Percentiles rank a stretch among this genome's conserved stretches.
Evolutionary conservation across 2,888 invertebrate genomes (phyloP).

Genomic region (Cotesia congregata): DNA sequence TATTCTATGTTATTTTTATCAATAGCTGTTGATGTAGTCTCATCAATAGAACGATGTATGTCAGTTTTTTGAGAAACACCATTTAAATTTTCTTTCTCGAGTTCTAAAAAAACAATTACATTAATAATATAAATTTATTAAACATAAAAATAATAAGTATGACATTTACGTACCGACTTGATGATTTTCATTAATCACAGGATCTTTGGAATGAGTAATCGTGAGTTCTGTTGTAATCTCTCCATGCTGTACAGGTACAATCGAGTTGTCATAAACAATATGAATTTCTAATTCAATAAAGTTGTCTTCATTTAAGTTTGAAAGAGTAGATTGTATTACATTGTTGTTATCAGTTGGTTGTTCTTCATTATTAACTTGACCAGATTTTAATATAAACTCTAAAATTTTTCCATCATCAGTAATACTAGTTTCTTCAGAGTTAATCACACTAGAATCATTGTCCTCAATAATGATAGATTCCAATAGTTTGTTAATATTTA

Average conservation of each 20-base stretch:
- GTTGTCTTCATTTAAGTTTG: neutral
- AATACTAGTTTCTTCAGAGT: neutral
- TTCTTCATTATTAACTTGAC: neutral
- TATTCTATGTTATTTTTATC: neutral
- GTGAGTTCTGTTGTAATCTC: neutral
- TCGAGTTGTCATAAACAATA: neutral
- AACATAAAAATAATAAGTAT: neutral
- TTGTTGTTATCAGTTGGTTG: conserved; percentile 9
- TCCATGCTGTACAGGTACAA: neutral
- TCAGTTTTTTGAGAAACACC: neutral
- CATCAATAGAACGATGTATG: neutral
- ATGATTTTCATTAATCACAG: neutral
- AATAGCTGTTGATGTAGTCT: neutral
- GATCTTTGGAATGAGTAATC: neutral
- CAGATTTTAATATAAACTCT: neutral
- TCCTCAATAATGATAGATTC: conserved; percentile 7
- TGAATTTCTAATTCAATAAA: neutral
- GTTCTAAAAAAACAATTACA: neutral
- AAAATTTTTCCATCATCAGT: conserved; percentile 1
- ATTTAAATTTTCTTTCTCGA: neutral
- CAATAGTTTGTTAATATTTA: neutral
- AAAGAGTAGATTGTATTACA: neutral
- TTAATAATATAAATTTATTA: neutral
- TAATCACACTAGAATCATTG: conserved; percentile 14
- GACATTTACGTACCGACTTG: conserved; percentile 2